phyloP scores from a whole-genome alignment of 2,797 vertebrate species.

The Vespertilio murinus region DNA sequence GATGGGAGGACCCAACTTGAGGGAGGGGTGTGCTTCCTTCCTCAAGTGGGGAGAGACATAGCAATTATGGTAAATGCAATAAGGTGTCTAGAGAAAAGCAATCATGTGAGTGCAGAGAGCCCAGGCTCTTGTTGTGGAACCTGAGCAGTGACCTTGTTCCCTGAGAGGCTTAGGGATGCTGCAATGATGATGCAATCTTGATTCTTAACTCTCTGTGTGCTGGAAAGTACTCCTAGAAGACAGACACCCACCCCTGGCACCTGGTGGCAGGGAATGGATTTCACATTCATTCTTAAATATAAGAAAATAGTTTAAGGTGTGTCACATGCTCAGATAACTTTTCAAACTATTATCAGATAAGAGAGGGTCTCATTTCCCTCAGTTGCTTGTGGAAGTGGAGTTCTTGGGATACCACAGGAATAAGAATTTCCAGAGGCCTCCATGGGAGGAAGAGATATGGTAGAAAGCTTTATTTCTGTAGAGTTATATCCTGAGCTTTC shows the following conservation, averaged over 20 bases:
- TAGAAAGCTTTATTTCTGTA: background rate
- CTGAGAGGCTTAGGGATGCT: conserved; percentile 11
- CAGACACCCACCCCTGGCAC: background rate
- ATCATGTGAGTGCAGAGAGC: background rate
- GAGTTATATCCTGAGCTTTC: background rate
- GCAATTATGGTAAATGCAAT: conserved; percentile 44
- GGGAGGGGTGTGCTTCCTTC: background rate
- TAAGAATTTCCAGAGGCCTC: background rate
- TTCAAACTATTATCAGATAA: background rate
- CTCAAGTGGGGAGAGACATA: conserved; percentile 32
- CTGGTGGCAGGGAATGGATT: conserved; percentile 37
- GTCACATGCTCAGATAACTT: background rate
- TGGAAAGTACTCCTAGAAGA: background rate
- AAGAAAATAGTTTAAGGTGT: background rate
- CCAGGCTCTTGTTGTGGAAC: background rate
- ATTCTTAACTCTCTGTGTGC: background rate
- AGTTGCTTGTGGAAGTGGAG: background rate
- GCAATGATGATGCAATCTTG: conserved; percentile 16
- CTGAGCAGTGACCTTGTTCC: background rate
- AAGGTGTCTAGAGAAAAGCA: conserved; percentile 56
- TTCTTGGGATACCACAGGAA: background rate
- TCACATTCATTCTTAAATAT: background rate
- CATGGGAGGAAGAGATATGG: background rate
- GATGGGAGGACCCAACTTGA: background rate
- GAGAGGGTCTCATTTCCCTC: background rate